Evolutionary conservation across 1,140 invertebrate genomes (phyloP).

Genomic region (Polyergus mexicanus): DNA sequence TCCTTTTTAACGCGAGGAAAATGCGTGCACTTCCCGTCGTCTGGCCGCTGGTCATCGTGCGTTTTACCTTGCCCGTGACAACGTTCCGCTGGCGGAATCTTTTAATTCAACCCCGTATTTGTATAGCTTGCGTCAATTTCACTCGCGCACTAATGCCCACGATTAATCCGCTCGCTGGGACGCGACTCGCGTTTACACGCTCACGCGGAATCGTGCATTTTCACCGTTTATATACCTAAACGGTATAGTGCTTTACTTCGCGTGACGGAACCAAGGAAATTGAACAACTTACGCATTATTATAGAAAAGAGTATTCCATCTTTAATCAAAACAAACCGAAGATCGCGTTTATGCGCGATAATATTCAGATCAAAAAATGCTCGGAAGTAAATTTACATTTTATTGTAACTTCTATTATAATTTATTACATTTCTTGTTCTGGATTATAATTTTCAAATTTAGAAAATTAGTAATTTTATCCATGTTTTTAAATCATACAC

Average conservation of each 20-base stretch:
- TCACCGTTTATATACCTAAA: constrained; percentile 45
- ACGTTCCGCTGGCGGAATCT: neutral
- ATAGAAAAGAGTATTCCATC: neutral
- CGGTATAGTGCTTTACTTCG: neutral
- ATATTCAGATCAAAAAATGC: neutral
- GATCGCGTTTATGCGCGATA: neutral
- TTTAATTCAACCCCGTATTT: constrained; percentile 12
- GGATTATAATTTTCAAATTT: neutral
- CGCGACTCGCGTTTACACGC: neutral
- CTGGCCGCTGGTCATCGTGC: neutral
- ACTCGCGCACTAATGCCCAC: constrained; percentile 20
- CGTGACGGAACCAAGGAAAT: constrained; percentile 15
- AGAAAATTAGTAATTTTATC: neutral
- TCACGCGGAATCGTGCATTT: constrained; percentile 22
- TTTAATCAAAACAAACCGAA: neutral
- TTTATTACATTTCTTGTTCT: neutral
- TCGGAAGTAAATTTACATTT: neutral
- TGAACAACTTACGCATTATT: neutral
- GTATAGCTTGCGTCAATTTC: constrained; percentile 38
- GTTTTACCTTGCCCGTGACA: constrained; percentile 48
- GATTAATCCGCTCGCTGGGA: constrained; percentile 19
- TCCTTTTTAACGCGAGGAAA: constrained; percentile 64
- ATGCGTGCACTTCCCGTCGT: neutral
- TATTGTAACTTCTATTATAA: neutral
- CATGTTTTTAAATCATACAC: neutral